Percentiles rank a stretch among this genome's conserved stretches.
Conservation (phyloP, 1,140 invertebrate genomes). For the Cyclina sinensis region DNA sequence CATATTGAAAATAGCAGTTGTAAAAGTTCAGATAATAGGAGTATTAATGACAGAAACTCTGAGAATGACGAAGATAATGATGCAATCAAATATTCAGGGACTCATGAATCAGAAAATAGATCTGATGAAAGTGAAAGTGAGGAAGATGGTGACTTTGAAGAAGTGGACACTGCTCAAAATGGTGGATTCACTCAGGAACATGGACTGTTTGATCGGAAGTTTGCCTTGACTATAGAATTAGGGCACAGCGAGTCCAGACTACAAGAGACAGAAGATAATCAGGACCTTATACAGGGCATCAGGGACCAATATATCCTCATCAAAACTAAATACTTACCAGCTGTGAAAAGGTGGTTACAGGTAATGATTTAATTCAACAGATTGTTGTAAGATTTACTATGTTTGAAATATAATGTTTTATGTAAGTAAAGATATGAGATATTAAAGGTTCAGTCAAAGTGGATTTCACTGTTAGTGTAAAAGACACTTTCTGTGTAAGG, state of each 20-base stretch:
- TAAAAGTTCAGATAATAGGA: neutral
- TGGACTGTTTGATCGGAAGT: constrained; percentile 38
- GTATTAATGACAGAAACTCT: neutral
- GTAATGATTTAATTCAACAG: constrained; percentile 16
- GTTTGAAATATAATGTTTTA: too few species aligned
- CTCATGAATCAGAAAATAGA: neutral
- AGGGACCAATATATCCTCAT: constrained; percentile 53
- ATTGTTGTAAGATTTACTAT: too few species aligned
- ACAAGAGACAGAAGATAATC: constrained; percentile 57
- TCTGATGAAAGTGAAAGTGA: constrained; percentile 3
- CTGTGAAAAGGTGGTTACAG: constrained; percentile 53
- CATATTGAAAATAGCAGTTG: neutral
- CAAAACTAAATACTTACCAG: constrained; percentile 53
- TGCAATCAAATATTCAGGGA: neutral
- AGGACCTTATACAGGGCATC: constrained; percentile 24
- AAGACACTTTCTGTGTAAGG: too few species aligned
- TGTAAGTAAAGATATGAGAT: too few species aligned
- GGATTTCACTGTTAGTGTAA: too few species aligned
- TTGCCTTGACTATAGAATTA: constrained; percentile 44
- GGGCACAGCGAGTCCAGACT: neutral
- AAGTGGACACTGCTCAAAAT: neutral
- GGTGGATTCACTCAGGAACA: constrained; percentile 33
- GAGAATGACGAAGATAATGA: neutral
- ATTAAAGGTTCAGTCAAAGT: too few species aligned
- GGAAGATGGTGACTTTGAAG: neutral